Evolutionary conservation across 2,888 invertebrate species (phyloP).

Genomic region (Minunthozetes semirufus): DNA sequence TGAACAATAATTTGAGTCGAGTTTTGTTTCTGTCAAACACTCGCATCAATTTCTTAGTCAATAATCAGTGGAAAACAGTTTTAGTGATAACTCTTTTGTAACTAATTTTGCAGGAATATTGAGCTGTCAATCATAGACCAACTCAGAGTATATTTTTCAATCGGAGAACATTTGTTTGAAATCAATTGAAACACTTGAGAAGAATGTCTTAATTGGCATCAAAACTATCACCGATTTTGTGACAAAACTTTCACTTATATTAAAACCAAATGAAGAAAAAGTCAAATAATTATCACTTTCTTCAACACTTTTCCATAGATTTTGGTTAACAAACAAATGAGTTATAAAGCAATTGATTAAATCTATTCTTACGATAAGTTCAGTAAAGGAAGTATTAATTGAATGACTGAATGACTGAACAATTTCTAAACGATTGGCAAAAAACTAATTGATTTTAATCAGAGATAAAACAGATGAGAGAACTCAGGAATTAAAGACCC

Average conservation of each 20-base stretch:
- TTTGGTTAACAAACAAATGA: neutral
- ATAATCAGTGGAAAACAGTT: neutral
- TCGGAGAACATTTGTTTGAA: too few species aligned
- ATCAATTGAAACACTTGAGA: too few species aligned
- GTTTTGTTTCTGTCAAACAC: neutral
- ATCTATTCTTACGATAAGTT: neutral
- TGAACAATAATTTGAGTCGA: neutral
- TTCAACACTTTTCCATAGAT: neutral
- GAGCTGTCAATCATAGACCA: too few species aligned
- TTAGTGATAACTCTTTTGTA: neutral
- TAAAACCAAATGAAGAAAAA: too few species aligned
- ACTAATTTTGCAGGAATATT: too few species aligned
- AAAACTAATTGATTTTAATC: neutral
- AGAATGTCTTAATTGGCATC: too few species aligned
- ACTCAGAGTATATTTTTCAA: too few species aligned
- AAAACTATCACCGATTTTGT: too few species aligned
- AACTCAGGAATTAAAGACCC: neutral
- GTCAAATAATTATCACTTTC: too few species aligned
- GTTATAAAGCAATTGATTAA: neutral
- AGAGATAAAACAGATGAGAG: neutral
- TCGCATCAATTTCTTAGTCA: neutral
- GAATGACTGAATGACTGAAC: neutral
- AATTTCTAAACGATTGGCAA: conserved; percentile 1
- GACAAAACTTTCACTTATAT: too few species aligned
- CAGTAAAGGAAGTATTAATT: neutral